A percentile compares a stretch with the other conserved stretches of the same genome.
Evolutionary conservation across 2,113 vertebrate genomes (phyloP).

Genomic region (Lepisosteus osseus): DNA sequence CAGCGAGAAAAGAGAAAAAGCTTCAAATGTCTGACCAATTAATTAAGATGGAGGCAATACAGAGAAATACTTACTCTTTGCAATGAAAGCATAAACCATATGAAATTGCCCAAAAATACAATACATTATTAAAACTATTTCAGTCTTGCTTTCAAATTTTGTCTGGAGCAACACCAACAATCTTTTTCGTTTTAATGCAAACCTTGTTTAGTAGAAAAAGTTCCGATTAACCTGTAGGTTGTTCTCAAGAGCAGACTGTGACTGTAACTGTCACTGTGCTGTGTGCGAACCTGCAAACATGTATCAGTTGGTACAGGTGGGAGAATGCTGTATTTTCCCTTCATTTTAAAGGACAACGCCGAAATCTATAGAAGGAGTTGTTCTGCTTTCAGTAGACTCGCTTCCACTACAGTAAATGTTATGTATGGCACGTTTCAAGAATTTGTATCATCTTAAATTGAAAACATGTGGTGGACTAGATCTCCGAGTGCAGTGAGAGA

Average conservation of each 20-base stretch:
- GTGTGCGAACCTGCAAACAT: too few relatives aligned
- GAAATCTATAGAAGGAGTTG: conserved; percentile 35
- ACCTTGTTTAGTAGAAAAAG: too few relatives aligned
- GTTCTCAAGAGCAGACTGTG: too few relatives aligned
- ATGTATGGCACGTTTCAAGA: conserved; percentile 26
- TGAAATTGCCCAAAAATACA: conserved; percentile 26
- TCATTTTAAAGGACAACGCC: not conserved
- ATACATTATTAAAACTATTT: not conserved
- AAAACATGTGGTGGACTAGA: conserved; percentile 45
- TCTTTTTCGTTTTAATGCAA: not conserved
- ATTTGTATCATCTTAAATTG: conserved; percentile 50
- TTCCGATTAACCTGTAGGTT: too few relatives aligned
- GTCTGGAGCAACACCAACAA: not conserved
- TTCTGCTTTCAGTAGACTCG: conserved; percentile 33
- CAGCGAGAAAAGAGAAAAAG: conserved; percentile 6
- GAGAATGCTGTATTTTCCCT: too few relatives aligned
- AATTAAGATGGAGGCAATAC: conserved; percentile 17
- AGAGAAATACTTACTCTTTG: conserved; percentile 18
- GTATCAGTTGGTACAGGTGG: too few relatives aligned
- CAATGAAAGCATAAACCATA: conserved; percentile 12
- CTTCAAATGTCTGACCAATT: conserved; percentile 33
- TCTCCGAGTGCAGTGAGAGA: conserved; percentile 41
- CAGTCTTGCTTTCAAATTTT: not conserved
- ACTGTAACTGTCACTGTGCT: too few relatives aligned
- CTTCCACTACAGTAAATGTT: conserved; percentile 33